phyloP scores from a whole-genome alignment of 1,140 invertebrate genomes.

The Trachymyrmex cornetzi region DNA sequence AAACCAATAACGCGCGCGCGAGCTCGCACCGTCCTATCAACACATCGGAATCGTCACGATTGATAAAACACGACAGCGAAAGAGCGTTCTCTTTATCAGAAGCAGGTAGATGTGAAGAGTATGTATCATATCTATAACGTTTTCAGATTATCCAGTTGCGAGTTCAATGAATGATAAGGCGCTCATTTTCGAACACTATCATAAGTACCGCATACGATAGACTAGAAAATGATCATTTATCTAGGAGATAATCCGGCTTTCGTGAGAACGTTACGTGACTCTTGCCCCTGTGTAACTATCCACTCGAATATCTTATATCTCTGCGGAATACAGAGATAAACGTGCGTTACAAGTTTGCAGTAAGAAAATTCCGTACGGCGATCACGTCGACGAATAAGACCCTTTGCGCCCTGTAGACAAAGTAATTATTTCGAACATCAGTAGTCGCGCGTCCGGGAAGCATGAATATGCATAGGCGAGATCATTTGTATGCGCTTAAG shows the following conservation, averaged over 20 bases:
- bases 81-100: neutral
- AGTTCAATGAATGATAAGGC: slow-evolving; percentile 22
- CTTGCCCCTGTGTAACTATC: neutral
- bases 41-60: slow-evolving; percentile 32
- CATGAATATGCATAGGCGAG: slow-evolving; percentile 48
- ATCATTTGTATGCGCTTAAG: slow-evolving; percentile 38
- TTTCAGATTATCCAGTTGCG: slow-evolving; percentile 1
- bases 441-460: slow-evolving; percentile 11
- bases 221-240: slow-evolving; percentile 39
- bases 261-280: slow-evolving; percentile 41
- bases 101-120: neutral
- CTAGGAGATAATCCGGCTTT: slow-evolving; percentile 1
- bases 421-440: slow-evolving; percentile 54
- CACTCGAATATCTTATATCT: slow-evolving; percentile 18
- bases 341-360: slow-evolving; percentile 37
- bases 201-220: neutral
- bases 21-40: slow-evolving; percentile 18
- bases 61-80: slow-evolving; percentile 15
- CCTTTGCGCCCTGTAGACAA: slow-evolving; percentile 23
- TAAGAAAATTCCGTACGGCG: neutral
- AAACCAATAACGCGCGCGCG: slow-evolving; percentile 20
- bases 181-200: neutral
- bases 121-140: neutral
- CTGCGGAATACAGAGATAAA: slow-evolving; percentile 15
- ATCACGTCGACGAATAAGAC: slow-evolving; percentile 39